Conservation (phyloP, 2,888 invertebrate species). For the Chironomus tentans region DNA sequence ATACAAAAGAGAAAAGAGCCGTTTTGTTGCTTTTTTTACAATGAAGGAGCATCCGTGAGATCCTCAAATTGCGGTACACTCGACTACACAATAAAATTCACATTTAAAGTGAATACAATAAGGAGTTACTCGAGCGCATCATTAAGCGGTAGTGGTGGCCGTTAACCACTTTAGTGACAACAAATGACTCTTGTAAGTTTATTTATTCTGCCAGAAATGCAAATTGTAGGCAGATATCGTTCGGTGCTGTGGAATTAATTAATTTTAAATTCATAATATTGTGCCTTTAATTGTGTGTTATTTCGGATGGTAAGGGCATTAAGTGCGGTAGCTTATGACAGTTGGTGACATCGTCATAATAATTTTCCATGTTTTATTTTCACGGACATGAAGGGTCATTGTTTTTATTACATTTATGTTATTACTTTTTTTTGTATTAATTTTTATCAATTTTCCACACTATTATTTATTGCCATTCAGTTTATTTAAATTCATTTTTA, state of each 20-base stretch:
- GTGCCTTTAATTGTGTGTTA: neutral
- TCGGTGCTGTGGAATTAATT: neutral
- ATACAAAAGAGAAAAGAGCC: neutral
- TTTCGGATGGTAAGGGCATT: neutral
- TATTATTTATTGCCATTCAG: neutral
- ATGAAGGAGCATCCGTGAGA: neutral
- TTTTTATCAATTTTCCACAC: neutral
- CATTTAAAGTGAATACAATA: neutral
- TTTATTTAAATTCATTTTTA: neutral
- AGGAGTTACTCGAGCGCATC: conserved; percentile 15
- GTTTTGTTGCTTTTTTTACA: neutral
- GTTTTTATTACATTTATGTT: neutral
- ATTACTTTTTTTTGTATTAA: neutral
- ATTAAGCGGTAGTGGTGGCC: neutral
- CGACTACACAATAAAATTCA: no score
- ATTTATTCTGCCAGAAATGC: neutral
- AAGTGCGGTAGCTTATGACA: neutral
- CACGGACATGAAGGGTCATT: neutral
- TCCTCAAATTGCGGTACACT: conserved; percentile 4
- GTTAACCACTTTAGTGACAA: neutral
- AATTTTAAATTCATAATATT: neutral
- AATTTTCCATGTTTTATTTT: neutral
- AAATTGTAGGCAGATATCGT: neutral
- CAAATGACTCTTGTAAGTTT: no score
- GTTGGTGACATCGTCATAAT: neutral